Percentiles rank a stretch among this genome's conserved stretches.
Conservation (phyloP, 2,113 vertebrate genomes). For the Syrrhaptes paradoxus region DNA sequence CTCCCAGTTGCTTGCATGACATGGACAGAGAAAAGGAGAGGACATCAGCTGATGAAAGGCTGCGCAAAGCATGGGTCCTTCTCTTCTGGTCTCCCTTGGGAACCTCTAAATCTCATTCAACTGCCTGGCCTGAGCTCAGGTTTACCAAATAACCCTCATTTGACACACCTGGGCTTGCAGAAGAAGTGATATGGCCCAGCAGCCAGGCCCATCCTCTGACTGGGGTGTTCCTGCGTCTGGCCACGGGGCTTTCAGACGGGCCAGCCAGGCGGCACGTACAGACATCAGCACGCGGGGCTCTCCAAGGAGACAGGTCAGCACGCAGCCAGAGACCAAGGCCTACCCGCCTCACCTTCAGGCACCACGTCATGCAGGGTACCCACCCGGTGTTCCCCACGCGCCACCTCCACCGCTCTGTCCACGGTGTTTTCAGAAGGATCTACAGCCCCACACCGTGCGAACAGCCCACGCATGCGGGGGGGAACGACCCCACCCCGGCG, state of each 20-base stretch:
- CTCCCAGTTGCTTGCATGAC: neutral
- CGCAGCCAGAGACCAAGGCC: accelerated
- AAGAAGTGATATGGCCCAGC: accelerated
- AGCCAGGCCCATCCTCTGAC: neutral
- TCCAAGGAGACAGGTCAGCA: neutral
- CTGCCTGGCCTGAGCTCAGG: too few species aligned
- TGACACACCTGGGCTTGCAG: neutral
- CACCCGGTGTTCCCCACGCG: accelerated
- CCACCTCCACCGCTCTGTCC: neutral
- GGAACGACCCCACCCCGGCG: too few species aligned
- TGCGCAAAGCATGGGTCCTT: neutral
- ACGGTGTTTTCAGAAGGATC: too few species aligned
- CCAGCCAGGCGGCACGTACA: accelerated
- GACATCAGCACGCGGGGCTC: accelerated
- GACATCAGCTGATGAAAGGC: neutral
- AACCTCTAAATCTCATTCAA: neutral
- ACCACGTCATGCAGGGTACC: too few species aligned
- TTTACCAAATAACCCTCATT: neutral
- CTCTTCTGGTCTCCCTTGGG: neutral
- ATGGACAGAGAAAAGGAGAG: neutral
- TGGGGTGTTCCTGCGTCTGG: too few species aligned
- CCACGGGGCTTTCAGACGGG: neutral
- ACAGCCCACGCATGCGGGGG: neutral
- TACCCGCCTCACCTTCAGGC: too few species aligned
- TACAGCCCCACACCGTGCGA: neutral